phyloP scores from a whole-genome alignment of 2,888 invertebrate species.

The Desoria tigrina region DNA sequence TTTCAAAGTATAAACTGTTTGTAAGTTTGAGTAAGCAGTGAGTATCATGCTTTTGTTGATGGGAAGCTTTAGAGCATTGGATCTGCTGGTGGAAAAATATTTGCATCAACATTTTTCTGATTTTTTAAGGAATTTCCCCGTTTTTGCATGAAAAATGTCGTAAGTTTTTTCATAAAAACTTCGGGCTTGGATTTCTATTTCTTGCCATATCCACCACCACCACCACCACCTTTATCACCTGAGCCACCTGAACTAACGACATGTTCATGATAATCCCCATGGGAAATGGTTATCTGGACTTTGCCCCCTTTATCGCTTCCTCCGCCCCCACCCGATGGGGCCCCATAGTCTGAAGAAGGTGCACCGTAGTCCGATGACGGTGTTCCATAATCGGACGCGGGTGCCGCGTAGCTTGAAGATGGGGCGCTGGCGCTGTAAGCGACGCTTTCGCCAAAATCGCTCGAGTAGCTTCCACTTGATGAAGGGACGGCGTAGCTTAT shows the following conservation, averaged over 20 bases:
- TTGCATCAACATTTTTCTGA: too few species aligned
- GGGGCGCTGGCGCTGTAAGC: slow-evolving; percentile 11
- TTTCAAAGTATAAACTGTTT: too few species aligned
- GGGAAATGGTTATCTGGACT: background rate
- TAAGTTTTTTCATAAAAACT: too few species aligned
- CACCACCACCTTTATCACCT: background rate
- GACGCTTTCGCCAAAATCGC: slow-evolving; percentile 10
- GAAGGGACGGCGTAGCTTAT: background rate
- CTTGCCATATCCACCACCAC: background rate
- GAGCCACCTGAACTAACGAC: background rate
- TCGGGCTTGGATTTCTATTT: too few species aligned
- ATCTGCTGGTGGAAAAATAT: too few species aligned
- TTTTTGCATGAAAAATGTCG: too few species aligned
- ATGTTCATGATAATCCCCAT: slow-evolving; percentile 13
- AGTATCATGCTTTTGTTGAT: too few species aligned
- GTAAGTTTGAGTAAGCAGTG: too few species aligned
- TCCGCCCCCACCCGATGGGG: background rate
- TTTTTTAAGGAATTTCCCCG: too few species aligned
- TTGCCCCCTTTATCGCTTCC: background rate
- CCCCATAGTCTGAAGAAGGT: background rate
- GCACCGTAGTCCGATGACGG: too few species aligned
- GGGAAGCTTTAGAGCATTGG: too few species aligned
- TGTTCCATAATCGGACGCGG: too few species aligned
- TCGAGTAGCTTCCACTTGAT: background rate
- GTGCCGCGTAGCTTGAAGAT: background rate